These are phyloP conservation scores for Salvelinus fontinalis DNA, from an alignment of 2,113 vertebrate species.

Conservation along the genomic window DNA sequence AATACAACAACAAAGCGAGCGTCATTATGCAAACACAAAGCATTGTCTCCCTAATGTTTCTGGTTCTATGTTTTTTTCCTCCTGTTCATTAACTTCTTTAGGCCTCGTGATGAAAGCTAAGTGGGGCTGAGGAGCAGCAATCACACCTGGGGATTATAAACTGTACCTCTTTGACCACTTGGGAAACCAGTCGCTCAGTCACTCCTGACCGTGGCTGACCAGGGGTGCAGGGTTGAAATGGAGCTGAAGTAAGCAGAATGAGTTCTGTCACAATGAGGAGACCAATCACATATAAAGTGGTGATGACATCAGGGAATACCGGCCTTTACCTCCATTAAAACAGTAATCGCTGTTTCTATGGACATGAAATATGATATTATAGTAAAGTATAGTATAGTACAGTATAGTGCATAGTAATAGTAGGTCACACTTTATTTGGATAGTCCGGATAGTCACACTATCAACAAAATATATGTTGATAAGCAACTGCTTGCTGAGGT, in stretches of 20 bases:
- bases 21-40: conserved; percentile 34
- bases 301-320: conserved; percentile 1
- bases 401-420: not conserved
- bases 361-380: not conserved
- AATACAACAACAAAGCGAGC: conserved; percentile 47
- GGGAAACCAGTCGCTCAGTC: not conserved
- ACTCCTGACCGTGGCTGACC: not conserved
- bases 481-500: too few species aligned
- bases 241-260: not conserved
- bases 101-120: conserved; percentile 38
- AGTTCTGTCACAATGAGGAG: not conserved
- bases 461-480: too few species aligned
- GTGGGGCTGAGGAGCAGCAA: conserved; percentile 16
- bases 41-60: conserved; percentile 22
- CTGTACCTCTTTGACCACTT: not conserved
- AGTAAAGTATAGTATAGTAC: not conserved
- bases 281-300: conserved; percentile 14
- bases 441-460: too few species aligned
- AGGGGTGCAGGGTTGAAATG: not conserved
- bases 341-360: too few species aligned
- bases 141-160: conserved; percentile 15
- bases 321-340: too few species aligned
- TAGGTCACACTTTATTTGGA: not conserved
- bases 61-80: conserved; percentile 15
- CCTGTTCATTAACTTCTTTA: conserved; percentile 42